phyloP scores from a whole-genome alignment of 2,113 vertebrate genomes.

The Diadophis punctatus region DNA sequence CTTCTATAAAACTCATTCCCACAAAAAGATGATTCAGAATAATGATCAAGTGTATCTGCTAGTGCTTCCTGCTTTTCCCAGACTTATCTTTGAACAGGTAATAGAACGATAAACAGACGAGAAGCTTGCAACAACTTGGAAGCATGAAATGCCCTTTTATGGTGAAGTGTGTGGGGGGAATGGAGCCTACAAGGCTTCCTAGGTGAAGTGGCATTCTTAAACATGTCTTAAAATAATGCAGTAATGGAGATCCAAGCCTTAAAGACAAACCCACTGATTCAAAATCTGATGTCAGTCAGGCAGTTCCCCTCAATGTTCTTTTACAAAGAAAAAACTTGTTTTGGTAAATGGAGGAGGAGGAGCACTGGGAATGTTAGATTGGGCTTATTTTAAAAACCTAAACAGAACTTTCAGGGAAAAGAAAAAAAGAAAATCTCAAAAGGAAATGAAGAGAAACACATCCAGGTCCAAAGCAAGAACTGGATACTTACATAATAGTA shows the following conservation, averaged over 20 bases:
- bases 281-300: background rate
- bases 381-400: background rate
- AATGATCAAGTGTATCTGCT: background rate
- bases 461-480: background rate
- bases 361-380: background rate
- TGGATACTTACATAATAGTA: background rate
- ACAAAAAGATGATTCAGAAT: background rate
- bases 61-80: background rate
- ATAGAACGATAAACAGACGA: background rate
- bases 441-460: background rate
- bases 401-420: background rate
- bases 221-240: background rate
- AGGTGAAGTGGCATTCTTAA: background rate
- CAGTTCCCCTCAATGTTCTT: background rate
- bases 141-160: background rate
- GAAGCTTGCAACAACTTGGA: background rate
- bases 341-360: background rate
- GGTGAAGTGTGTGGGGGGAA: too few relatives aligned
- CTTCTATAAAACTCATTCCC: background rate
- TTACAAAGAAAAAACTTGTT: background rate
- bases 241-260: background rate
- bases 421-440: background rate
- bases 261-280: background rate
- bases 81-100: background rate
- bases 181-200: background rate